A percentile compares a stretch with the other conserved stretches of the same genome.
These are phyloP conservation scores for Scrobipalpa costella DNA, from an alignment of 2,888 invertebrate genomes.

Conservation along the genomic window DNA sequence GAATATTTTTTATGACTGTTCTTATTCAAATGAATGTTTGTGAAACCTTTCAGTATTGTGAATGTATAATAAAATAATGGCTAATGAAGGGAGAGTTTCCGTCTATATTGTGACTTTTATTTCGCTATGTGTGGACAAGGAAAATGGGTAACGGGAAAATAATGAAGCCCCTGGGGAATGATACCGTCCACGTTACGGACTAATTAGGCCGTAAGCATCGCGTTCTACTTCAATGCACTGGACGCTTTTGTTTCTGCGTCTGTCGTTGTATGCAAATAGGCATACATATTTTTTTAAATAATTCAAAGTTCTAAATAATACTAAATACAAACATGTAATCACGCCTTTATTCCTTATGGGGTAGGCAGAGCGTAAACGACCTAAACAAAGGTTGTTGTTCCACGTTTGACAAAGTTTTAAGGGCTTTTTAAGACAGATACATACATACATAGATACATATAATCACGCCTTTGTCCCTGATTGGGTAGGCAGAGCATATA, in stretches of 20 bases:
- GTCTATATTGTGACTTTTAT: constrained; percentile 10
- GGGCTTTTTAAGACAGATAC: too few species aligned
- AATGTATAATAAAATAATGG: constrained; percentile 32
- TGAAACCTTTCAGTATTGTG: constrained; percentile 34
- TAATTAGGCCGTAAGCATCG: constrained; percentile 19
- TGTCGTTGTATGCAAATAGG: not conserved
- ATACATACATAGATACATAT: too few species aligned
- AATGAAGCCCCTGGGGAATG: constrained; percentile 13
- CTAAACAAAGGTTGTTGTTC: too few species aligned
- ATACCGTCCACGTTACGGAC: constrained; percentile 12
- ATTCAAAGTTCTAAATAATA: too few species aligned
- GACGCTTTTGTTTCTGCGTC: constrained; percentile 1
- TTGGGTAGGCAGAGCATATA: too few species aligned
- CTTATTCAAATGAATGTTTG: constrained; percentile 41
- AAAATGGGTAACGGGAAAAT: constrained; percentile 16
- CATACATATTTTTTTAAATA: not conserved
- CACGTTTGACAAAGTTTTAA: too few species aligned
- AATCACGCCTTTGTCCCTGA: too few species aligned
- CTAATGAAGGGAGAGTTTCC: constrained; percentile 19
- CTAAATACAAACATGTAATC: too few species aligned
- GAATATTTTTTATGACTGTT: constrained; percentile 48
- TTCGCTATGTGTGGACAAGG: not conserved
- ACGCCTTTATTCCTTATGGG: too few species aligned
- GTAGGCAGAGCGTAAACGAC: too few species aligned
- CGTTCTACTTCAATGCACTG: not conserved